Conservation (phyloP, 2,888 invertebrate genomes). For the Leptinotarsa peninsularis region DNA sequence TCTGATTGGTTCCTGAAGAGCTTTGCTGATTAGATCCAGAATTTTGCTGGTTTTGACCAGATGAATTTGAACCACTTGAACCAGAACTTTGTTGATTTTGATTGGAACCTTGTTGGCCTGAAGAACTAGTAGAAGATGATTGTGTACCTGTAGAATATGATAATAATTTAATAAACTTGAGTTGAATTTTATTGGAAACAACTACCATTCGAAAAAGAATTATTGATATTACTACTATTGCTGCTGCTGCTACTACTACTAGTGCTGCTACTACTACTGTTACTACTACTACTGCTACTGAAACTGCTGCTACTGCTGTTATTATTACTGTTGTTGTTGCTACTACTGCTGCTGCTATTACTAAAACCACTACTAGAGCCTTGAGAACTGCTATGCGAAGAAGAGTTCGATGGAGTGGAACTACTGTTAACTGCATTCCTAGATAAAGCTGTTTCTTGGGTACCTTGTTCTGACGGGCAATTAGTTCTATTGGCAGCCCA, state of each 20-base stretch:
- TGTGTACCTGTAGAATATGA: conserved; percentile 22
- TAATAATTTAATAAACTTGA: conserved; percentile 33
- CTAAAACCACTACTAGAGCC: conserved; percentile 32
- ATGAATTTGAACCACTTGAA: conserved; percentile 19
- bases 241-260: conserved; percentile 10
- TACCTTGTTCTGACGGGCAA: conserved; percentile 52
- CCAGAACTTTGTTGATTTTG: conserved; percentile 42
- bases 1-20: conserved; percentile 34
- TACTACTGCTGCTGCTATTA: conserved; percentile 24
- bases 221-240: conserved; percentile 29
- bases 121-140: conserved; percentile 1
- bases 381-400: conserved; percentile 41
- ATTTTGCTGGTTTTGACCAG: conserved; percentile 41
- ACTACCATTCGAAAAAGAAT: conserved; percentile 24
- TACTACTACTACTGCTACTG: conserved; percentile 21
- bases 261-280: background rate
- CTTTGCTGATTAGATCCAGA: conserved; percentile 39
- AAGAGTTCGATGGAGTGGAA: conserved; percentile 42
- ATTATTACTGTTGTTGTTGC: conserved; percentile 26
- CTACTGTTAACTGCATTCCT: conserved; percentile 20
- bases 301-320: conserved; percentile 8
- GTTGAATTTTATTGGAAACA: conserved; percentile 18
- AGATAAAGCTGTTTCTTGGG: conserved; percentile 13
- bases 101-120: conserved; percentile 41
- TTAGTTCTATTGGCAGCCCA: conserved; percentile 68